These are phyloP conservation scores for Eulemur mongoz DNA, from an alignment of 2,797 vertebrate genomes.

Conservation along the genomic window DNA sequence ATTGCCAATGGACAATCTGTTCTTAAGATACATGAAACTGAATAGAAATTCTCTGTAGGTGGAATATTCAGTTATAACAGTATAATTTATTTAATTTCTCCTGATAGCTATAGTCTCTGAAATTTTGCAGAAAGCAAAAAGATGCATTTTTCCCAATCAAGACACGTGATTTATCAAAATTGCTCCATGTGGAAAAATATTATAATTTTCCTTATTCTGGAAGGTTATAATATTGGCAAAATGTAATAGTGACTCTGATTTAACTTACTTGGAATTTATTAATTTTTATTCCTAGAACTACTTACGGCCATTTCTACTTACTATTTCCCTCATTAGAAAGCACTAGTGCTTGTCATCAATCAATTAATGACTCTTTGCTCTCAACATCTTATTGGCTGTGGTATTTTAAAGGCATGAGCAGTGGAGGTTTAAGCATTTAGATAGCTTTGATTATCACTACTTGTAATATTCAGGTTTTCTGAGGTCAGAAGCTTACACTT, in stretches of 20 bases:
- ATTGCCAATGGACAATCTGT: slow-evolving; percentile 24
- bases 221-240: background rate
- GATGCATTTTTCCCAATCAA: background rate
- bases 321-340: slow-evolving; percentile 9
- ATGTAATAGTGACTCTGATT: background rate
- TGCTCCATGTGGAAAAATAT: background rate
- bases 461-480: background rate
- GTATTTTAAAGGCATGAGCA: background rate
- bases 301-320: background rate
- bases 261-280: slow-evolving; percentile 20
- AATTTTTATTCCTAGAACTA: background rate
- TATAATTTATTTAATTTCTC: slow-evolving; percentile 28
- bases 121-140: background rate
- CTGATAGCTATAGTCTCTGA: background rate
- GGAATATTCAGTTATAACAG: slow-evolving; percentile 56
- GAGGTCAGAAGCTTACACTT: background rate
- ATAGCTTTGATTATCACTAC: background rate
- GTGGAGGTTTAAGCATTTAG: background rate
- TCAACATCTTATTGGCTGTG: background rate
- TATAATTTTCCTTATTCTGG: background rate
- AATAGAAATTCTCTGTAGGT: slow-evolving; percentile 25
- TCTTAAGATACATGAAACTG: slow-evolving; percentile 15
- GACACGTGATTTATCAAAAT: background rate
- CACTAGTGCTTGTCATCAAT: background rate
- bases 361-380: background rate